Percentiles rank a stretch among this genome's conserved stretches.
Conservation (phyloP, 2,797 vertebrate genomes). For the Sardinella longiceps region DNA sequence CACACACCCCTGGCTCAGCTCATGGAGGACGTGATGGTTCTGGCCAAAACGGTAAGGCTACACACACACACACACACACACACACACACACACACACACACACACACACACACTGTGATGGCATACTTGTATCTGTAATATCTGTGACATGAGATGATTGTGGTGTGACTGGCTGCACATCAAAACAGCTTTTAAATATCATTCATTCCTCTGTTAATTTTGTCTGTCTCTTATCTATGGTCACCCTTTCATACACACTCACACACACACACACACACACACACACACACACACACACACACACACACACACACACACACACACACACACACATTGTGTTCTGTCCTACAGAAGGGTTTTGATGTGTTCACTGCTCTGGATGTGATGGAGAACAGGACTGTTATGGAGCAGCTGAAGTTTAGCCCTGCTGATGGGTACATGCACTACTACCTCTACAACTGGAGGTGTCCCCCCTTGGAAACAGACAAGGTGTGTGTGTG, state of each 20-base stretch:
- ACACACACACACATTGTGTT: background rate
- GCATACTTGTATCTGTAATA: background rate
- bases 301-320: background rate
- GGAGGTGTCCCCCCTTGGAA: conserved; percentile 89
- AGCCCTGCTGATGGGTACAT: conserved; percentile 78
- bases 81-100: background rate
- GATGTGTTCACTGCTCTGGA: conserved; percentile 90
- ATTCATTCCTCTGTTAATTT: too few relatives aligned
- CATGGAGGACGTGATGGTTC: conserved; percentile 86
- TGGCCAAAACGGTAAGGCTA: conserved; percentile 88
- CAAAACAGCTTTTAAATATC: background rate
- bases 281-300: background rate
- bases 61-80: conserved; percentile 8
- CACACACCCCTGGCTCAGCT: conserved; percentile 81
- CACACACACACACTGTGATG: background rate
- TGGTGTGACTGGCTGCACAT: too few relatives aligned
- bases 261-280: background rate
- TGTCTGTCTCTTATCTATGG: background rate
- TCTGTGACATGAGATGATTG: too few relatives aligned
- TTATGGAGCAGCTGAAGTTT: conserved; percentile 94
- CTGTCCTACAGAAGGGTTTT: background rate
- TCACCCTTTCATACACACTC: background rate
- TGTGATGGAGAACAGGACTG: conserved; percentile 90
- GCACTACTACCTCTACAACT: conserved; percentile 98
- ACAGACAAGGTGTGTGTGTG: conserved; percentile 86